Base-by-base conservation (phyloP, 2,113 vertebrate genomes). In the Morone chrysops region DNA sequence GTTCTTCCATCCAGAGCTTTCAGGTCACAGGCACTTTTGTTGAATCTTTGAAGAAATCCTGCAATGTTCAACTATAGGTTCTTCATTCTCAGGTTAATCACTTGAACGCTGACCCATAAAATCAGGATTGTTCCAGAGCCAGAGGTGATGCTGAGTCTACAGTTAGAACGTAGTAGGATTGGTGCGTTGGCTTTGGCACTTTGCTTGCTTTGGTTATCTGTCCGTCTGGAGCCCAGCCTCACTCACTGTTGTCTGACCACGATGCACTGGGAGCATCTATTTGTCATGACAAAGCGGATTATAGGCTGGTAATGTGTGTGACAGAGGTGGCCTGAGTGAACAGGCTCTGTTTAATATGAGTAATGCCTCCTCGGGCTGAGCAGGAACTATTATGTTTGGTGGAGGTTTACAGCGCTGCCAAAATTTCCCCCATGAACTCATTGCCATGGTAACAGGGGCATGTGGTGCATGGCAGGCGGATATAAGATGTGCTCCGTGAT, bases 271-370 rank as follows among this genome's bases (percentile, higher is more conserved):
- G 78, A 83, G 82, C 72, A 61, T 53, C 38, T 83, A 67, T 84
- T 85, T 85, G 84, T 85, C 65, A 54, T 45, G 74, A 82, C 87
- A 82, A 94, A 94, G 91, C 82, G 85, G 93, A 94, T 95, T 94
- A 92, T 41, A 63, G 51, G 61, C 43, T 22, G 41, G 31, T 60
- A 53, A 86, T 78, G 53, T 72, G 79, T 82, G 80, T 60, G 70
- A 56, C 79, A 51, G 66, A 20, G 40, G 51, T 78, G 43, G 72
- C 40, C 68, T 45, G 84, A 59, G 45, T 2, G 68, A 89, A 73
- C 75, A 51, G 75, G 31, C 82, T 60, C 89, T 86, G 80, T 81
- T 93, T 92, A 93, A 90, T 90, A 87, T 88, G 85, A 83, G 80
- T 82, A 85, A 87, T 88, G 89, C 83, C 75, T 84, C 84, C 61